These are phyloP conservation scores for Rhynchotus rufescens DNA, from an alignment of 2,797 vertebrate species.

Conservation along the genomic window DNA sequence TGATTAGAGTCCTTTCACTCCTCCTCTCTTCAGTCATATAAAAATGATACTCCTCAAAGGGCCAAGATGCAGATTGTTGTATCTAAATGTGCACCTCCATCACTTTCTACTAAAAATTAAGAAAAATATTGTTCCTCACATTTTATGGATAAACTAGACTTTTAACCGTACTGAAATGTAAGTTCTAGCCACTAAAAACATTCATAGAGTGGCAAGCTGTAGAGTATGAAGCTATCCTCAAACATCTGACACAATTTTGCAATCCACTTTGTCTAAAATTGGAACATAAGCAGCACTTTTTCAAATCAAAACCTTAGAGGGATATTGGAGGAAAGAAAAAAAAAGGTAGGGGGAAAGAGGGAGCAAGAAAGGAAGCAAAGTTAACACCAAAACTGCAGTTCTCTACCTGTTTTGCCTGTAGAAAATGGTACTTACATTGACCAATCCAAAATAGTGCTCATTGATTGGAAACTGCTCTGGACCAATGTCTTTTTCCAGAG, in stretches of 20 bases:
- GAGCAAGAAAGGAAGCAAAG: background rate
- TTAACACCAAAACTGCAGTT: background rate
- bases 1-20: background rate
- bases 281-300: background rate
- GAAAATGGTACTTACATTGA: conserved; percentile 81
- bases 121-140: background rate
- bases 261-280: background rate
- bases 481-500: conserved; percentile 89
- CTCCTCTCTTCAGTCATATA: background rate
- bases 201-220: background rate
- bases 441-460: conserved; percentile 88
- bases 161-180: background rate
- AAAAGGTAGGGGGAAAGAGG: too few species aligned
- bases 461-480: conserved; percentile 89
- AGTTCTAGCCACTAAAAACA: background rate
- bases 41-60: background rate
- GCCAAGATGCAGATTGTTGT: background rate
- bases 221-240: background rate
- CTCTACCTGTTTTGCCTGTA: background rate
- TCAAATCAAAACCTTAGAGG: background rate
- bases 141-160: background rate
- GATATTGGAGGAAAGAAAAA: background rate
- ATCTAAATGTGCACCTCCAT: background rate
- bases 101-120: background rate
- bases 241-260: background rate